phyloP scores from a whole-genome alignment of 2,113 vertebrate genomes.

The Butorides virescens region DNA sequence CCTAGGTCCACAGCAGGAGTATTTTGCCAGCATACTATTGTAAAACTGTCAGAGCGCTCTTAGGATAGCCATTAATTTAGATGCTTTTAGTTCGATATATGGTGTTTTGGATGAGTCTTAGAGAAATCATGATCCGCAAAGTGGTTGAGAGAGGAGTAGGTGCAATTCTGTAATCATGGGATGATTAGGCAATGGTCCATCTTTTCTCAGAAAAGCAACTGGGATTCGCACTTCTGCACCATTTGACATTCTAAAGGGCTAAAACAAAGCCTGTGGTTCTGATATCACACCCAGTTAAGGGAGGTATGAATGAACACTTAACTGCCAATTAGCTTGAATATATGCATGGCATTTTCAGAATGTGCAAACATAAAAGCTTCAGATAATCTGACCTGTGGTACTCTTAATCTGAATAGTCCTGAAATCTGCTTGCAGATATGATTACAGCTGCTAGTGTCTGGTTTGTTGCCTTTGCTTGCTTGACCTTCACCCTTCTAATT shows the following conservation, averaged over 20 bases:
- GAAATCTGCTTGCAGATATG: background rate
- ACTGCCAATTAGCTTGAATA: background rate
- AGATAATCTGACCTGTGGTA: conserved; percentile 10
- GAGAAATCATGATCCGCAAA: background rate
- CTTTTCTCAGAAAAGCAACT: background rate
- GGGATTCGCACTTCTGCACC: background rate
- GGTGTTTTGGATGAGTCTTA: background rate
- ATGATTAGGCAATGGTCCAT: background rate
- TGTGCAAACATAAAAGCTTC: conserved; percentile 12
- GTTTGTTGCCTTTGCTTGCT: conserved; percentile 45
- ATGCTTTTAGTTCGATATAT: background rate
- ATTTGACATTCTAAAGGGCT: background rate
- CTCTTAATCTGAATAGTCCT: conserved; percentile 4
- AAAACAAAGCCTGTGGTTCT: background rate
- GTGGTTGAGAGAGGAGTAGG: background rate
- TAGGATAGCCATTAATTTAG: background rate
- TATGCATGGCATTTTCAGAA: conserved; percentile 6
- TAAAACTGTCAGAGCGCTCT: background rate
- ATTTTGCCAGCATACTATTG: background rate
- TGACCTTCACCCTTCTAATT: conserved; percentile 63
- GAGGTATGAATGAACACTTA: background rate
- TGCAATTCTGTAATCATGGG: background rate
- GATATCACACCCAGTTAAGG: background rate
- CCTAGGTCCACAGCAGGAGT: background rate
- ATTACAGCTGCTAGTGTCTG: conserved; percentile 17